A percentile compares a stretch with the other conserved stretches of the same genome.
These are phyloP conservation scores for Amphiprion percula DNA, from an alignment of 2,113 vertebrate genomes.

Conservation along the genomic window DNA sequence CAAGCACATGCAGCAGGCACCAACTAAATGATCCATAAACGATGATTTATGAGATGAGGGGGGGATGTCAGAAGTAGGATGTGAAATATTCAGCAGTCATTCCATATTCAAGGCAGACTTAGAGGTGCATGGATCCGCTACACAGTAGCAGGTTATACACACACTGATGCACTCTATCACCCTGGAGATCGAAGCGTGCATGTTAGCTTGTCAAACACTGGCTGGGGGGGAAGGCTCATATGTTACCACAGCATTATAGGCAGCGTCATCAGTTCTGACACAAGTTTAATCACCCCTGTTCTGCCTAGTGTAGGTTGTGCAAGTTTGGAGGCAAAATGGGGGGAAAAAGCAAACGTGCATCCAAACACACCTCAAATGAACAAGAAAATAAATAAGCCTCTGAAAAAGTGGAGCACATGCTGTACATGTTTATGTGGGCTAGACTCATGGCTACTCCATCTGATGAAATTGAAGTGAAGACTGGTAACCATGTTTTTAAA, in stretches of 20 bases:
- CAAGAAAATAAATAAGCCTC: not conserved
- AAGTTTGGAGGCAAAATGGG: conserved; percentile 35
- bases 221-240: conserved; percentile 59
- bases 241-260: conserved; percentile 60
- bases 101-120: conserved; percentile 73
- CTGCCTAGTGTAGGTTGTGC: conserved; percentile 20
- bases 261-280: conserved; percentile 72
- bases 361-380: not conserved
- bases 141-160: conserved; percentile 70
- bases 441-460: not conserved
- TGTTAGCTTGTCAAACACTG: conserved; percentile 75
- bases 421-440: not conserved
- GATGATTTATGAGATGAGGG: conserved; percentile 77
- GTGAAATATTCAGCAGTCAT: conserved; percentile 79
- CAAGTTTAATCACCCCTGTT: conserved; percentile 59
- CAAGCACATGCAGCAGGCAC: conserved; percentile 26
- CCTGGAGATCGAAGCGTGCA: conserved; percentile 73
- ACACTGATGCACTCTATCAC: conserved; percentile 78
- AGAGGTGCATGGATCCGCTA: conserved; percentile 59
- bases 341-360: not conserved
- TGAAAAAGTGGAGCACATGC: not conserved
- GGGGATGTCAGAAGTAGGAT: conserved; percentile 62
- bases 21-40: conserved; percentile 79
- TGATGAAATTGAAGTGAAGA: conserved; percentile 75
- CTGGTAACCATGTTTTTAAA: conserved; percentile 75